Conservation (phyloP, 2,888 invertebrate genomes). For the Phyllotreta cruciferae region DNA sequence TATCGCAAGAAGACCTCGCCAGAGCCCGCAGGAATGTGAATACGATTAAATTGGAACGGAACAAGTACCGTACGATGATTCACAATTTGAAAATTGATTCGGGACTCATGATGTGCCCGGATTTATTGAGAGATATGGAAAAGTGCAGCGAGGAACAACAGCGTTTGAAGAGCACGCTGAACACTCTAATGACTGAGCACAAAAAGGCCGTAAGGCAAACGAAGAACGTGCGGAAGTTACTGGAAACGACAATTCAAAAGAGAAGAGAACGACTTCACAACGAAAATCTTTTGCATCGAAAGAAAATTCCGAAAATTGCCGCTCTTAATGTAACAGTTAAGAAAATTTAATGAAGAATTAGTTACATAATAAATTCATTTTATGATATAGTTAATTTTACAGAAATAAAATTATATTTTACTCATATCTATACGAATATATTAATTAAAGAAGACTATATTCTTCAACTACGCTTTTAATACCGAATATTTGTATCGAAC, state of each 20-base stretch:
- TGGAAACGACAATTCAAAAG: neutral
- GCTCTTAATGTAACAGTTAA: too few relatives aligned
- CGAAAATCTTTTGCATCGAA: neutral
- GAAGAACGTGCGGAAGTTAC: slow-evolving; percentile 33
- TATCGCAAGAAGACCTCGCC: neutral
- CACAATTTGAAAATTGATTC: slow-evolving; percentile 59
- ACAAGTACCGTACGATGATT: slow-evolving; percentile 58
- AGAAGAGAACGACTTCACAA: neutral
- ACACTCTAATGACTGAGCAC: slow-evolving; percentile 42
- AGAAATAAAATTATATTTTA: too few relatives aligned
- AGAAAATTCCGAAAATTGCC: too few relatives aligned
- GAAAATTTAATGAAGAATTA: too few relatives aligned
- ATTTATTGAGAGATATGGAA: slow-evolving; percentile 62
- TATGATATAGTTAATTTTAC: too few relatives aligned
- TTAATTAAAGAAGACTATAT: too few relatives aligned
- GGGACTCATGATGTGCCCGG: slow-evolving; percentile 63
- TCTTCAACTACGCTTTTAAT: too few relatives aligned
- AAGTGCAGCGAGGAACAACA: slow-evolving; percentile 53
- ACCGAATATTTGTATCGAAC: too few relatives aligned
- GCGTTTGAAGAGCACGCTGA: slow-evolving; percentile 43
- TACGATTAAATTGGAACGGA: slow-evolving; percentile 56
- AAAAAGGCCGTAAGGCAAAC: slow-evolving; percentile 38
- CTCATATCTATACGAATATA: too few relatives aligned
- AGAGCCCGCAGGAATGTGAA: slow-evolving; percentile 48
- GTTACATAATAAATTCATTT: too few relatives aligned